Evolutionary conservation across 2,797 vertebrate genomes (phyloP), one percentile per base, ranked within the genome.

Genomic region (Melopsittacus undulatus): DNA sequence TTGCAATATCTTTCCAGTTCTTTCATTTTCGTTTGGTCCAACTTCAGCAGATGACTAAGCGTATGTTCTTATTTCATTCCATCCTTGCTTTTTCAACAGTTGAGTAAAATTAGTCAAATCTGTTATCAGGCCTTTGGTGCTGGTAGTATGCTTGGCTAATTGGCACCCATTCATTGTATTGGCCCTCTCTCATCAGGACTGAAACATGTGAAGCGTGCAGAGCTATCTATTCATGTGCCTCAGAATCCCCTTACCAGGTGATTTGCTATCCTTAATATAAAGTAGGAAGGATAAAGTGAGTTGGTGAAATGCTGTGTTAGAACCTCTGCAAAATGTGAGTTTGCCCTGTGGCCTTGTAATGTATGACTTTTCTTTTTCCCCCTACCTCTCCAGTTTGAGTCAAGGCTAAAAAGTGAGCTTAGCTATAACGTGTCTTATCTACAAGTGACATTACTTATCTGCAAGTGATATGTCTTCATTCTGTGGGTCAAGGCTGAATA

Each of bases 151-250:
- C 46, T 70, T 27, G 52, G 43, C 27, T 68, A 15, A 15, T 48
- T 76, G 63, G 24, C 26, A 45, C 19, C 29, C 4, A 4, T 36
- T 63, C 6, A 2, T 8, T 45, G 34, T 29, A 15, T 32, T 24
- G 19, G 14, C 17, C 11, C 5, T 29, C 11, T 81, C 4, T 22
- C 62, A 22, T 36, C 9, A 40, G 48, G 36, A n/a, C 32, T 34
- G 56, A 43, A 78, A 32, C 5, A 11, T 0, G 0, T 10, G 34
- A 68, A 26, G 18, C n/a, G 23, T 34, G 36, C 26, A 45, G 42
- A 51, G 38, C 10, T 87, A 63, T 74, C 38, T 13, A 8, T 87
- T 51, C 8, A 3, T 32, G 10, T 56, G 36, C 27, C 27, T 12
- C 4, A 15, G 42, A 87, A 5, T 11, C 49, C 32, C 8, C 64